phyloP scores from a whole-genome alignment of 1,140 invertebrate genomes.

The Diachasmimorpha longicaudata region DNA sequence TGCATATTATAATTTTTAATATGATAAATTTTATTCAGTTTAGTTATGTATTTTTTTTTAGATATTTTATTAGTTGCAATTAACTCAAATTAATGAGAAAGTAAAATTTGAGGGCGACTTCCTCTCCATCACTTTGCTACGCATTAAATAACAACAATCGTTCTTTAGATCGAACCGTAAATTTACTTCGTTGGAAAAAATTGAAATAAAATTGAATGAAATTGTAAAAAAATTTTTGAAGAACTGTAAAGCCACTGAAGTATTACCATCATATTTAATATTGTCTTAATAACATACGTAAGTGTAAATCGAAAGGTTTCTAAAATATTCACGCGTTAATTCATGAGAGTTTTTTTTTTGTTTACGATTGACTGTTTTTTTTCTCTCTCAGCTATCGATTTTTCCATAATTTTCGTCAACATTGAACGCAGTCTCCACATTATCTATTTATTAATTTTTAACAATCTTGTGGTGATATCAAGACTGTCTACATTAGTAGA shows the following conservation, averaged over 20 bases:
- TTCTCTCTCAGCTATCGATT: background rate
- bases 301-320: background rate
- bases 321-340: background rate
- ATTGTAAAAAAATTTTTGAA: too few species aligned
- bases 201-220: background rate
- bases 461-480: too few species aligned
- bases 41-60: too few species aligned
- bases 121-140: too few species aligned
- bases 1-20: too few species aligned
- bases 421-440: constrained; percentile 22
- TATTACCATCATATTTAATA: constrained; percentile 3
- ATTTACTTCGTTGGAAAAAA: background rate
- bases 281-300: background rate
- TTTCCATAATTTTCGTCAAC: too few species aligned
- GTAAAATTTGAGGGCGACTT: too few species aligned
- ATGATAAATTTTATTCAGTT: too few species aligned
- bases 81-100: too few species aligned
- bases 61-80: too few species aligned
- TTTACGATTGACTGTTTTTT: background rate
- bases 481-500: too few species aligned
- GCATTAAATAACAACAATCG: background rate
- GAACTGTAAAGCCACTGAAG: background rate
- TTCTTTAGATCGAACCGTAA: background rate
- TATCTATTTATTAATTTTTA: background rate
- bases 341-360: background rate